Evolutionary conservation across 2,113 vertebrate species (phyloP).

Genomic region (Scortum barcoo): DNA sequence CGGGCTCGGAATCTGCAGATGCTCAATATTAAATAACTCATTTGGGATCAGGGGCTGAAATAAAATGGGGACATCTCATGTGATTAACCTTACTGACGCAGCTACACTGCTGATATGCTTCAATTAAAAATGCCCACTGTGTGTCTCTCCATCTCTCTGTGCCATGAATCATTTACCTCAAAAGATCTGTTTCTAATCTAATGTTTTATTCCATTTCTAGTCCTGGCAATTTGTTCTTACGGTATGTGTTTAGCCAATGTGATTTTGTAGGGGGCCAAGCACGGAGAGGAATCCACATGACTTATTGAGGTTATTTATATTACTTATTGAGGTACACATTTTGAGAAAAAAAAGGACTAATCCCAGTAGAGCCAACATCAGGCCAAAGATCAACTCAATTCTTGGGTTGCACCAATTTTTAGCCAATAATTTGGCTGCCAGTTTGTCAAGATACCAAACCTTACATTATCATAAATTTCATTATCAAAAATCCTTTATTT

Average conservation of each 20-base stretch:
- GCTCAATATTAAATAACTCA: not conserved
- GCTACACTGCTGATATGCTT: not conserved
- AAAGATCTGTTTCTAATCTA: not conserved
- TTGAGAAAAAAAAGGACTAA: too few relatives aligned
- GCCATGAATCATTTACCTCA: not conserved
- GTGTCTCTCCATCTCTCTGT: not conserved
- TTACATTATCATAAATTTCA: too few relatives aligned
- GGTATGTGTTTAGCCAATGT: not conserved
- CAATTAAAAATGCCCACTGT: not conserved
- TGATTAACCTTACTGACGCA: not conserved
- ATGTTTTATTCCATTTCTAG: constrained; percentile 5
- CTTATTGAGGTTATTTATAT: too few relatives aligned
- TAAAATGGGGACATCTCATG: not conserved
- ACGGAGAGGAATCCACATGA: not conserved
- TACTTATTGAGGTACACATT: not conserved
- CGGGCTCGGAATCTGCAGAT: not conserved
- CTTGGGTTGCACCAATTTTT: too few relatives aligned
- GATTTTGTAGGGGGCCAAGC: not conserved
- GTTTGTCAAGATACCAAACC: not conserved
- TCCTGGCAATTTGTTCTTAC: not conserved
- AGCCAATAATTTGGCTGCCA: too few relatives aligned
- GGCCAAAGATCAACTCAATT: not conserved
- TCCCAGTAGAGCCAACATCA: not conserved
- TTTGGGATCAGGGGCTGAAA: not conserved
- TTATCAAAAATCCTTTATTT: too few relatives aligned